Evolutionary conservation across 1,140 invertebrate species (phyloP), one percentile per base, ranked within the genome.

Genomic region (Dryas iulia): DNA sequence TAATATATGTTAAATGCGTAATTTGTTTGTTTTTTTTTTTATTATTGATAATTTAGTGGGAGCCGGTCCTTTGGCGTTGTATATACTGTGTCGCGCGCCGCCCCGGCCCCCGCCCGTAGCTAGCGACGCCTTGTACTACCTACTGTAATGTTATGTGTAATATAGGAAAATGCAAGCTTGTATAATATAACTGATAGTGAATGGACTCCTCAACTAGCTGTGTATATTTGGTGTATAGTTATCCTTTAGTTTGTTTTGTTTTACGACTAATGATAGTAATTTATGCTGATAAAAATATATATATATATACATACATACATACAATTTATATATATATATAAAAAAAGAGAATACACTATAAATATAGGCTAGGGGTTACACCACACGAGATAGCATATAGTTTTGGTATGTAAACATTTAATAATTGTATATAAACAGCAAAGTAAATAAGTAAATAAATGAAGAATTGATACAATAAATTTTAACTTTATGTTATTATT

Each of bases 171-270:
- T 74, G 80, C 81, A 79, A 81, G 81, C 83, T 82, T 90, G 88
- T 90, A 90, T 69, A 79, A 89, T 91, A 89, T 89, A 87, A 82
- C 73, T 74, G n/a, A 78, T 90, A 89, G 81, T 77, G 79, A 76
- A 83, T 77, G 83, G 78, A 84, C 79, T 85, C 82, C 82, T 88
- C 81, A 81, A 80, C 70, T 84, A 89, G 85, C 73, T 88, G 77
- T 90, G 89, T 91, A 91, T 89, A 91, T 88, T 91, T 86, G 89
- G 87, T 91, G 89, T 90, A 91, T 87, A 90, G 87, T 87, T 88
- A 87, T 87, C 80, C 70, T 82, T 85, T 86, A 82, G 72, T 79
- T 86, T 83, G 83, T 89, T 88, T 86, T 85, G 76, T 84, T 85
- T 82, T 85, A 47, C 76, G 77, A 87, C 75, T 90, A 91, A 86